phyloP scores from a whole-genome alignment of 2,797 vertebrate genomes.

The Pempheris klunzingeri region DNA sequence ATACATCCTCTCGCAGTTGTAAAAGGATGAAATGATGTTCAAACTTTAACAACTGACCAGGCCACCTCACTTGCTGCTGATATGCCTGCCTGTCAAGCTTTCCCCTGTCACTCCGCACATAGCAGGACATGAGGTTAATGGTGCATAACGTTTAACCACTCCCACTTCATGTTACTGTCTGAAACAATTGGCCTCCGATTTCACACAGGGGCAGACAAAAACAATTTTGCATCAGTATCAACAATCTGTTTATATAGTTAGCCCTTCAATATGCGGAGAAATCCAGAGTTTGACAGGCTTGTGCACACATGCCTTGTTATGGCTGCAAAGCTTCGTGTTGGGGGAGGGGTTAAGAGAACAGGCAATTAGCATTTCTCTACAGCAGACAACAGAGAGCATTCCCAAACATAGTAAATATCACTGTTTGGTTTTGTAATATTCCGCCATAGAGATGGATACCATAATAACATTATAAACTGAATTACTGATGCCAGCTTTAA shows the following conservation, averaged over 20 bases:
- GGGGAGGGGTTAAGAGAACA: neutral
- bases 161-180: neutral
- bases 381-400: neutral
- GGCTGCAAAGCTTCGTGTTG: neutral
- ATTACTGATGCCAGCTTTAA: neutral
- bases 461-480: neutral
- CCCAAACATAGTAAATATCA: neutral
- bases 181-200: neutral
- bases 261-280: neutral
- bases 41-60: neutral
- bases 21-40: neutral
- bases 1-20: neutral
- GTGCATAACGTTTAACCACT: neutral
- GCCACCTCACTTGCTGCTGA: neutral
- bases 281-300: neutral
- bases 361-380: neutral
- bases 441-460: neutral
- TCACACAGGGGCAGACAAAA: neutral
- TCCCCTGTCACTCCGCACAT: neutral
- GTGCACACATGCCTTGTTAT: neutral
- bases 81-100: slow-evolving; percentile 1
- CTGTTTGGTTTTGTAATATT: neutral
- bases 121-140: neutral
- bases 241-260: too few relatives aligned
- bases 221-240: too few relatives aligned